Evolutionary conservation across 2,888 invertebrate species (phyloP), one percentile per base, ranked within the genome.

Genomic region (Sphecodes monilicornis): DNA sequence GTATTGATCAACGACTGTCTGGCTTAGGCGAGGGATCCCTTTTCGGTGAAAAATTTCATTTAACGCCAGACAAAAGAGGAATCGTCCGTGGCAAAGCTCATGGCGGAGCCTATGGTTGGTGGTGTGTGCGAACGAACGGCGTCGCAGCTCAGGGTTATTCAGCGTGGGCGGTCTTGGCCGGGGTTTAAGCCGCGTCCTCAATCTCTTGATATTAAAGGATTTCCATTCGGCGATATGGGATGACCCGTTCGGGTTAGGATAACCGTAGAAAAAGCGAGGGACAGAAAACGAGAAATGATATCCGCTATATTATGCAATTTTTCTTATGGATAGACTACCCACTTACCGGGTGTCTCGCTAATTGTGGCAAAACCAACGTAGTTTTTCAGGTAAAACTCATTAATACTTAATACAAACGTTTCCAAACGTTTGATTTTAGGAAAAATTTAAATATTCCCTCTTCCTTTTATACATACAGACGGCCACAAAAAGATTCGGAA

Each of bases 141-240:
- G 64, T 66, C 75, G 39, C 13, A 60, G 71, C 75, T 72, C 68
- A 78, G 71, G 69, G 50, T 82, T 73, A 76, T 75, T 76, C 74
- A 36, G 60, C 64, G 41, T 32, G 46, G 64, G 18, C 43, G 75
- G 60, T 57, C 71, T 46, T 41, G 50, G 36, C 29, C 54, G 41
- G 60, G 43, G 69, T 41, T 84, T 84, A 80, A 85, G 68, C 80
- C 36, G 50, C 77, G 80, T 76, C 69, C 82, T 74, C 76, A 64
- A 85, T 85, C 82, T 78, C 70, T 32, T 32, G 85, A 85, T 85
- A 85, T 86, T 82, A 86, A 86, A 86, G 86, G 86, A 85, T 86
- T 81, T 85, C 69, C 78, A 85, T 81, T 76, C 76, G 77, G 26
- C 68, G 68, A 75, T 79, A 85, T 69, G 60, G 75, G 79, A 84